Percentiles rank a stretch among this genome's conserved stretches.
phyloP scores from a whole-genome alignment of 2,113 vertebrate genomes.

The Sula dactylatra region DNA sequence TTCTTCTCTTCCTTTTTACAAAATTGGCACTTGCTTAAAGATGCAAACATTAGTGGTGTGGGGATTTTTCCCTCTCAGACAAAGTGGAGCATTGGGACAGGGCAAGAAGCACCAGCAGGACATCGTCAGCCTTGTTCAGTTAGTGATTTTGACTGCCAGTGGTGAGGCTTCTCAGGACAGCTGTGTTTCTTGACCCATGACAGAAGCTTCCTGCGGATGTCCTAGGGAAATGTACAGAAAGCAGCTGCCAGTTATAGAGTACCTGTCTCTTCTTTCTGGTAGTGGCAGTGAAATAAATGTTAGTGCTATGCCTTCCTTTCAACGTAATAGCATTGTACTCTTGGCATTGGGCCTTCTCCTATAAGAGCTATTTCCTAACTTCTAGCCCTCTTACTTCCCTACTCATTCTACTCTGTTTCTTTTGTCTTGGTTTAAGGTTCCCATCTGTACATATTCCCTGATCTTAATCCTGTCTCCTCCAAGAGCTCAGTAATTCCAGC shows the following conservation, averaged over 20 bases:
- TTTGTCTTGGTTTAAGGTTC: background rate
- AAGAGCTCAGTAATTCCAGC: background rate
- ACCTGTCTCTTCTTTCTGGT: background rate
- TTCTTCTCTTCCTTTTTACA: background rate
- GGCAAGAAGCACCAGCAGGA: background rate
- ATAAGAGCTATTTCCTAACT: background rate
- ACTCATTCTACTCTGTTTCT: background rate
- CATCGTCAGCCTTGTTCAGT: rapidly evolving
- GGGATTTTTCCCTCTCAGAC: background rate
- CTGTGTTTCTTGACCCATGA: background rate
- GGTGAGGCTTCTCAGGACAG: background rate
- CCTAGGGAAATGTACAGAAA: background rate
- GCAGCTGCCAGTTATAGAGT: background rate
- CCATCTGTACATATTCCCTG: background rate
- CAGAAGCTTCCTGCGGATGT: background rate
- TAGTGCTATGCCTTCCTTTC: background rate
- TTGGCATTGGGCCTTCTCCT: background rate
- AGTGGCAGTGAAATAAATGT: background rate
- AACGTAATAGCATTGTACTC: background rate
- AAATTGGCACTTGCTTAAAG: background rate
- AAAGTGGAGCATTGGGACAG: background rate
- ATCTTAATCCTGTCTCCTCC: background rate
- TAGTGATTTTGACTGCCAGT: background rate
- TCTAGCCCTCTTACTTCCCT: background rate
- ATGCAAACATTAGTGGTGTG: background rate